These are phyloP conservation scores for Macrotis lagotis DNA, from an alignment of 2,113 vertebrate genomes.

Conservation along the genomic window DNA sequence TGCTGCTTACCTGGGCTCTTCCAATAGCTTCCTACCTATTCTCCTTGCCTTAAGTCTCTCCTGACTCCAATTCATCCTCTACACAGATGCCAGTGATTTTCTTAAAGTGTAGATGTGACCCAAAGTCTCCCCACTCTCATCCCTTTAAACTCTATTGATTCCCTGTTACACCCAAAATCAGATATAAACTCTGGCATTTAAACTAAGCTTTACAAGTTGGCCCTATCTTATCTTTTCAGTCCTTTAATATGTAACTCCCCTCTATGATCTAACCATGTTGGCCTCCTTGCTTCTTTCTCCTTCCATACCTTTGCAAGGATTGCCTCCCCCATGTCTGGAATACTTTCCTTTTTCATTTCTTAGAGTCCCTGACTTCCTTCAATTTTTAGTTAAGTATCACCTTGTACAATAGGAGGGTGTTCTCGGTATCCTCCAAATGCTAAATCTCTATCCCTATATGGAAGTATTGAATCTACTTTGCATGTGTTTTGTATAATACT, in stretches of 20 bases:
- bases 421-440: background rate
- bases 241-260: background rate
- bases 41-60: background rate
- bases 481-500: background rate
- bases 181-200: background rate
- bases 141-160: background rate
- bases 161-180: background rate
- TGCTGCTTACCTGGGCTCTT: background rate
- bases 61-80: background rate
- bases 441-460: background rate
- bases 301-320: background rate
- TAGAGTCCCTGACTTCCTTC: background rate
- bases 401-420: background rate
- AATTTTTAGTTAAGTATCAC: background rate
- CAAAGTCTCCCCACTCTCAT: background rate
- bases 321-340: background rate
- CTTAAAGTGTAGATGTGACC: too few species aligned
- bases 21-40: background rate
- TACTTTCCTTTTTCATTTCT: background rate
- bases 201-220: background rate
- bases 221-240: background rate
- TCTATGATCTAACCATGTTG: background rate
- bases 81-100: background rate
- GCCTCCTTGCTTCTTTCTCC: background rate
- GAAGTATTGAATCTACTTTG: background rate